These are phyloP conservation scores for Coelopa frigida DNA, from an alignment of 1,140 invertebrate genomes.

Conservation along the genomic window DNA sequence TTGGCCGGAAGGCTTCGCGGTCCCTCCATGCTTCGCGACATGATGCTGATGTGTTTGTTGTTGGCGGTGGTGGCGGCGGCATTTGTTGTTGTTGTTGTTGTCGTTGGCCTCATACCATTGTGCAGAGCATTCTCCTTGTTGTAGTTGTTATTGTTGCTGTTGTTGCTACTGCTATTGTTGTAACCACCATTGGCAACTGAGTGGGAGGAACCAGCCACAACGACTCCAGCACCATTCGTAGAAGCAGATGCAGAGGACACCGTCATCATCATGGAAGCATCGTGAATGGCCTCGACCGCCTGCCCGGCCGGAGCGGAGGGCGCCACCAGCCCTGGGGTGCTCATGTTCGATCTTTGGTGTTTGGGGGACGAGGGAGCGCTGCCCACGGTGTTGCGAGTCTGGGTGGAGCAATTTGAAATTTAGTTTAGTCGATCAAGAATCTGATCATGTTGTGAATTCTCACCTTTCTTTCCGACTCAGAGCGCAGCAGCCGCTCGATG, in stretches of 20 bases:
- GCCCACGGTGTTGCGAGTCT: conserved; percentile 47
- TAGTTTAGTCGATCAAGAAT: not conserved
- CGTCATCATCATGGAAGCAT: conserved; percentile 30
- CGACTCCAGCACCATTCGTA: conserved; percentile 9
- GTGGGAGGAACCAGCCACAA: too few species aligned
- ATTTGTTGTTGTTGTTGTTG: conserved; percentile 10
- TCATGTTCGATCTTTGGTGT: conserved; percentile 46
- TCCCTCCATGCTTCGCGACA: conserved; percentile 53
- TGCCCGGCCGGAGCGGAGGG: conserved; percentile 21
- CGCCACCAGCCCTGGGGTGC: conserved; percentile 37
- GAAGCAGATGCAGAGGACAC: conserved; percentile 19
- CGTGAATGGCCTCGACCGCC: conserved; percentile 36
- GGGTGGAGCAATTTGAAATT: not conserved
- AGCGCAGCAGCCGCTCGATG: conserved; percentile 54
- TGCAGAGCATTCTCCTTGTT: too few species aligned
- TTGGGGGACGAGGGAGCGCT: conserved; percentile 62
- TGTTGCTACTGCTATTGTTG: conserved; percentile 3
- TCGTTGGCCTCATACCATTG: too few species aligned
- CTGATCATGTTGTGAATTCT: not conserved
- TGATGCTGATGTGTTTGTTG: conserved; percentile 35
- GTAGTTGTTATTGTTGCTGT: conserved; percentile 9
- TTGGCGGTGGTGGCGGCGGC: too few species aligned
- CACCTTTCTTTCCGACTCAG: conserved; percentile 45
- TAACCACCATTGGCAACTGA: conserved; percentile 3
- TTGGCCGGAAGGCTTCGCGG: conserved; percentile 49